Conservation (phyloP, 2,797 vertebrate species). For the Scyliorhinus canicula region DNA sequence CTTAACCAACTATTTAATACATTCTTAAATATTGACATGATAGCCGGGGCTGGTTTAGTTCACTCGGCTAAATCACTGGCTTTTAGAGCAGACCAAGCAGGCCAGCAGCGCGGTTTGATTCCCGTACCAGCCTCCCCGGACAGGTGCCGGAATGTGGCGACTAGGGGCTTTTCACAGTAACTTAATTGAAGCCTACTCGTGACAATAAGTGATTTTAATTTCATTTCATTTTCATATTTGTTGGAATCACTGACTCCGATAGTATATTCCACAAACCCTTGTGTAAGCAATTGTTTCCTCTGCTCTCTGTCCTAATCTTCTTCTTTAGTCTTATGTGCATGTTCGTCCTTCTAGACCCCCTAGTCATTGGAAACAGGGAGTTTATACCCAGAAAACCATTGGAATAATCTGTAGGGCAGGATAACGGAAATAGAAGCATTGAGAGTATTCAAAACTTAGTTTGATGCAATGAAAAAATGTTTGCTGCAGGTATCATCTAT, state of each 20-base stretch:
- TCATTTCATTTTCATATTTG: too few relatives aligned
- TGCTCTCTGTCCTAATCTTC: too few relatives aligned
- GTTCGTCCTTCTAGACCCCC: neutral
- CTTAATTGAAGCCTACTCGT: too few relatives aligned
- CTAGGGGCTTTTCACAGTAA: too few relatives aligned
- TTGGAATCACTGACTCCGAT: neutral
- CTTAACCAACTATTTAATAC: too few relatives aligned
- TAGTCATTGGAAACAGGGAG: neutral
- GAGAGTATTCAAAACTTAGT: neutral
- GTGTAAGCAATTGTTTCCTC: neutral
- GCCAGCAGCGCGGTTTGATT: too few relatives aligned
- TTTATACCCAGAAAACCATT: neutral
- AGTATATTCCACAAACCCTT: neutral
- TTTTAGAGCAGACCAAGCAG: too few relatives aligned
- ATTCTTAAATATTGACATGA: neutral
- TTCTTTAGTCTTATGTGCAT: neutral
- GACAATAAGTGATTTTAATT: too few relatives aligned
- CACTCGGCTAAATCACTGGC: too few relatives aligned
- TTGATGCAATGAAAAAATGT: neutral
- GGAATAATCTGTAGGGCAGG: neutral
- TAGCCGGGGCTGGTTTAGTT: too few relatives aligned
- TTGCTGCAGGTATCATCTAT: neutral
- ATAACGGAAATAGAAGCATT: neutral
- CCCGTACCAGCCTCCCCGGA: too few relatives aligned
- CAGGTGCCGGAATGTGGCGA: too few relatives aligned